Evolutionary conservation across 2,113 vertebrate genomes (phyloP).

Genomic region (Odobenus rosmarus): DNA sequence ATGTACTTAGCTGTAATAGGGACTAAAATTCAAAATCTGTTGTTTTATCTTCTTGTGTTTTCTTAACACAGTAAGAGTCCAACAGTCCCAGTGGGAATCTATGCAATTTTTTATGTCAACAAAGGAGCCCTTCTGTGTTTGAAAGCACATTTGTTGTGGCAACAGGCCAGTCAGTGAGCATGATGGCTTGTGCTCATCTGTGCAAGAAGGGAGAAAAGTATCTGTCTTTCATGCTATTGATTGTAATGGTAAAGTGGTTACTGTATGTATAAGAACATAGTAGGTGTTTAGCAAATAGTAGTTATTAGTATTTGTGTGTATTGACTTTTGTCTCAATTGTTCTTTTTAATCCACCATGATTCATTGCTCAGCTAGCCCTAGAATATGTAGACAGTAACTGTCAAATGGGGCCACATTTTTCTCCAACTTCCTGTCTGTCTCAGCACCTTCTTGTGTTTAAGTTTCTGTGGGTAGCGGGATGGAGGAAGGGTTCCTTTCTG

Average conservation of each 20-base stretch:
- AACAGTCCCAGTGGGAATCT: background rate
- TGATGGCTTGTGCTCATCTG: background rate
- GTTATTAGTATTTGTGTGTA: background rate
- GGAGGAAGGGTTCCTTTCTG: background rate
- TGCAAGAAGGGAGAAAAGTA: background rate
- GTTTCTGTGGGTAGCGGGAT: background rate
- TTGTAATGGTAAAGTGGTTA: background rate
- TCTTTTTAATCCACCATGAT: background rate
- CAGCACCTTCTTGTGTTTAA: background rate
- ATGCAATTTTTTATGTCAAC: background rate
- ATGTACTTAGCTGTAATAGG: background rate
- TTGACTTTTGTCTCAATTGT: background rate
- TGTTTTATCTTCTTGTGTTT: background rate
- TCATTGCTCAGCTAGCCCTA: background rate
- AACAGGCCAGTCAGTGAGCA: background rate
- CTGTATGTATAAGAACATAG: background rate
- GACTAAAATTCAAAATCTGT: background rate
- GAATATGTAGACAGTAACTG: background rate
- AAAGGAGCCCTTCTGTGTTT: background rate
- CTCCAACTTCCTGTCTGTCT: background rate
- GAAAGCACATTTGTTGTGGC: background rate
- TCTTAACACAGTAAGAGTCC: background rate
- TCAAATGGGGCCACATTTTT: background rate
- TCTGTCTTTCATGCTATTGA: background rate
- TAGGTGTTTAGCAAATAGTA: background rate